A percentile compares a stretch with the other conserved stretches of the same genome.
These are phyloP conservation scores for Drosophila cognata DNA, from an alignment of 2,888 invertebrate species.

Conservation along the genomic window DNA sequence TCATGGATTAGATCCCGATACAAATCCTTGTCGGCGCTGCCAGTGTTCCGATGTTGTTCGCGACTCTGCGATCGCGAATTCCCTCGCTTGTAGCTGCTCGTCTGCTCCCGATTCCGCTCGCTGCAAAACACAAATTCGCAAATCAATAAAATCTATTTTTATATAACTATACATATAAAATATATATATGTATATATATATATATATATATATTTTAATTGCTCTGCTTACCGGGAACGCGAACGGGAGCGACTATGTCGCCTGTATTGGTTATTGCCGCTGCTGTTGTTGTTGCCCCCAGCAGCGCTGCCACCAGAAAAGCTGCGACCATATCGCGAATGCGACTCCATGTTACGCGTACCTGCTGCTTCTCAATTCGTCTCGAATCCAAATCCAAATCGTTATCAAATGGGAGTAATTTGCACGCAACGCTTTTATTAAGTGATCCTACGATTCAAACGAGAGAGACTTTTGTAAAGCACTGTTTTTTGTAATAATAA, in stretches of 20 bases:
- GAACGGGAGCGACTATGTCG: conserved; percentile 84
- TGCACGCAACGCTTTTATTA: conserved; percentile 48
- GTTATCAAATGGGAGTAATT: conserved; percentile 15
- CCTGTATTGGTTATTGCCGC: conserved; percentile 75
- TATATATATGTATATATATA: neutral
- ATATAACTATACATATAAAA: neutral
- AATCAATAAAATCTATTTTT: conserved; percentile 19
- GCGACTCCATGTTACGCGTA: conserved; percentile 72
- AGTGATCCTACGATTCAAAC: neutral
- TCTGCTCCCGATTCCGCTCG: conserved; percentile 81
- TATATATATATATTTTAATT: neutral
- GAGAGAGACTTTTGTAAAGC: neutral
- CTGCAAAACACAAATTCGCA: conserved; percentile 48
- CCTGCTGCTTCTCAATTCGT: conserved; percentile 48
- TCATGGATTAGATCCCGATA: conserved; percentile 84
- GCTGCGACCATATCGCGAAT: conserved; percentile 75
- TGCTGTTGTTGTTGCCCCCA: conserved; percentile 45
- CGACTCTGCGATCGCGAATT: conserved; percentile 83
- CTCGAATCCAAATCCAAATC: conserved; percentile 30
- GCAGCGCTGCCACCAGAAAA: conserved; percentile 62
- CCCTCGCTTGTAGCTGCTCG: conserved; percentile 72
- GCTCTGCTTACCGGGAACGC: conserved; percentile 71
- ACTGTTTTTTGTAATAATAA: conserved; percentile 1
- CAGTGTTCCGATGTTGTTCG: conserved; percentile 68
- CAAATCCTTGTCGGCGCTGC: conserved; percentile 80